Conservation (phyloP, 2,113 vertebrate species). For the Hoplias malabaricus region DNA sequence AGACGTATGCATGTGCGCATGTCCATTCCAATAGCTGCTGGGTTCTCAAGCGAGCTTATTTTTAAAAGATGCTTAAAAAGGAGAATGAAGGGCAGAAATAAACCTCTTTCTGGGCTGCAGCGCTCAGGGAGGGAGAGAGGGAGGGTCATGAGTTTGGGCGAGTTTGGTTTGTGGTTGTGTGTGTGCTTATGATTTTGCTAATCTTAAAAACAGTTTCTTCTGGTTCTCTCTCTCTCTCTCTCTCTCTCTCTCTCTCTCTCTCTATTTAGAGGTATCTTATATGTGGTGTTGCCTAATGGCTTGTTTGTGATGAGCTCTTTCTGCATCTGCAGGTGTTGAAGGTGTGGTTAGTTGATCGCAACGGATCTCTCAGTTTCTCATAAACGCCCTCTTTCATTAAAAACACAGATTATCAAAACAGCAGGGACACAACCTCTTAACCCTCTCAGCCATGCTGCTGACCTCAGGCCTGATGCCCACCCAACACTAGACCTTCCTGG, state of each 20-base stretch:
- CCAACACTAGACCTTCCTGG: not conserved
- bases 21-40: not conserved
- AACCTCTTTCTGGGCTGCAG: not conserved
- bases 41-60: not conserved
- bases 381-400: constrained; percentile 6
- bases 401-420: constrained; percentile 4
- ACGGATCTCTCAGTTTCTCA: constrained; percentile 38
- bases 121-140: not conserved
- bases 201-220: constrained; percentile 13
- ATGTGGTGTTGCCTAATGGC: not conserved
- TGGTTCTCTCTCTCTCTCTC: not conserved
- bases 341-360: constrained; percentile 30
- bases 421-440: not conserved
- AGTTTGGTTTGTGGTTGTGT: constrained; percentile 8
- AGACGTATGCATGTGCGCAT: not conserved
- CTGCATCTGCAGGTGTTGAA: constrained; percentile 26
- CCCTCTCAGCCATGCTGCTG: not conserved
- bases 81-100: not conserved
- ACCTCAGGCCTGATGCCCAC: not conserved
- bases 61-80: not conserved
- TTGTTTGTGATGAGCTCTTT: not conserved
- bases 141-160: not conserved
- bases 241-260: not conserved
- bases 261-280: not conserved
- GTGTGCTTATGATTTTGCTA: constrained; percentile 11